Evolutionary conservation across 2,113 vertebrate genomes (phyloP).

Genomic region (Caretta caretta): DNA sequence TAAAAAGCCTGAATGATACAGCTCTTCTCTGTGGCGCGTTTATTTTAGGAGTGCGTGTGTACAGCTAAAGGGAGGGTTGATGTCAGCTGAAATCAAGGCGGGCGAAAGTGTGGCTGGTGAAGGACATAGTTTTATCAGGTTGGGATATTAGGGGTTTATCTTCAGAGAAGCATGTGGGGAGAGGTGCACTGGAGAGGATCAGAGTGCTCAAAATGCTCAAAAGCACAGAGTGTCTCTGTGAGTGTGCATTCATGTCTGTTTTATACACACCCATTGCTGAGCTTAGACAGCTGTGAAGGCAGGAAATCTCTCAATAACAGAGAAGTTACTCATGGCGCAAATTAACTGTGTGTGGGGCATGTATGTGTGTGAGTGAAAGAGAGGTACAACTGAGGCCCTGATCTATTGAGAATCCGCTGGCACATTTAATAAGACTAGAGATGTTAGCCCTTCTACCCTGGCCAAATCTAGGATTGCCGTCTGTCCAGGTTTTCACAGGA

Average conservation of each 20-base stretch:
- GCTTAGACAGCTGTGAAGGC: neutral
- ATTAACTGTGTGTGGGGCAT: neutral
- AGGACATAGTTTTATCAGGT: neutral
- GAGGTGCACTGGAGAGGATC: neutral
- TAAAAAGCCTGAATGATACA: neutral
- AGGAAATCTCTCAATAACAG: constrained; percentile 20
- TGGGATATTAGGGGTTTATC: neutral
- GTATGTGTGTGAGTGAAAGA: neutral
- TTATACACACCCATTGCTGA: neutral
- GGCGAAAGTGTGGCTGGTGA: neutral
- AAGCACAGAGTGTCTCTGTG: neutral
- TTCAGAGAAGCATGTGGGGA: neutral
- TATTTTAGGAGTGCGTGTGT: neutral
- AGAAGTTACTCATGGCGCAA: neutral
- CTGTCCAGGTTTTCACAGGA: neutral
- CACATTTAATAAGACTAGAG: neutral
- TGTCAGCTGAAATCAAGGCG: neutral
- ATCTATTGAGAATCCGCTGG: neutral
- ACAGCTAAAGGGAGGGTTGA: neutral
- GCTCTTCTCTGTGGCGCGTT: neutral
- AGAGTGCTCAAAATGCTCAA: neutral
- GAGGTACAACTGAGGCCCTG: neutral
- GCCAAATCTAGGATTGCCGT: neutral
- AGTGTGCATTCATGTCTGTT: neutral
- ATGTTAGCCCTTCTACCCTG: neutral